phyloP scores from a whole-genome alignment of 1,140 invertebrate genomes.

The Zaprionus tsacasi region DNA sequence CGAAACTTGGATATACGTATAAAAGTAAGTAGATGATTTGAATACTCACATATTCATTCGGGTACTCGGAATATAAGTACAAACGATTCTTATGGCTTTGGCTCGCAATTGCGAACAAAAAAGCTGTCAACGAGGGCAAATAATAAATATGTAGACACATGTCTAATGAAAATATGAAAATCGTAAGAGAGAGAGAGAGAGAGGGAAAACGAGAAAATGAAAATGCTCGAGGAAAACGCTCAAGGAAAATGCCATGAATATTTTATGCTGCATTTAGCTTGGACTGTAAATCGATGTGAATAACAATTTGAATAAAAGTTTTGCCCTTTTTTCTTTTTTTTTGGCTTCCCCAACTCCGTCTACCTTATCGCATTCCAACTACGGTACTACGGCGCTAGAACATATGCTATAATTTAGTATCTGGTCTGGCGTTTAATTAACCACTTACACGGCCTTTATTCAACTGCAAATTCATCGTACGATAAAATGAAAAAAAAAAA shows the following conservation, averaged over 20 bases:
- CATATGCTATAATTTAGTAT: conserved; percentile 77
- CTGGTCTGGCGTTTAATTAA: conserved; percentile 72
- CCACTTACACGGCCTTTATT: conserved; percentile 82
- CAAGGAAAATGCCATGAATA: conserved; percentile 32
- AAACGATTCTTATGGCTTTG: conserved; percentile 50
- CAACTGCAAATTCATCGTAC: conserved; percentile 52
- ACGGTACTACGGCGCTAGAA: conserved; percentile 46
- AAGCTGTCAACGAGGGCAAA: conserved; percentile 64
- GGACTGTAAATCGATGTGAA: conserved; percentile 34
- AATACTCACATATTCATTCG: conserved; percentile 37
- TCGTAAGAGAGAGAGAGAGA: background rate
- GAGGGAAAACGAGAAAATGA: conserved; percentile 16
- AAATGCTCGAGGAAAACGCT: conserved; percentile 21
- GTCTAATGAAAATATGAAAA: conserved; percentile 10
- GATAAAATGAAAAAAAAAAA: conserved; percentile 16
- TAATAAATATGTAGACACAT: conserved; percentile 24
- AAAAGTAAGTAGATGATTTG: conserved; percentile 48
- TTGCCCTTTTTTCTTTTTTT: conserved; percentile 9
- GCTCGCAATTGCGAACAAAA: conserved; percentile 66
- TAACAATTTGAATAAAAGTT: conserved; percentile 24
- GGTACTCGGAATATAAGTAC: conserved; percentile 35
- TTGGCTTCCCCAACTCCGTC: background rate
- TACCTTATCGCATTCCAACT: background rate
- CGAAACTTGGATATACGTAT: conserved; percentile 53
- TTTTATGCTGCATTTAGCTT: conserved; percentile 59